Evolutionary conservation across 2,113 vertebrate species (phyloP), one percentile per base, ranked within the genome.

Genomic region (Bombycilla garrulus): DNA sequence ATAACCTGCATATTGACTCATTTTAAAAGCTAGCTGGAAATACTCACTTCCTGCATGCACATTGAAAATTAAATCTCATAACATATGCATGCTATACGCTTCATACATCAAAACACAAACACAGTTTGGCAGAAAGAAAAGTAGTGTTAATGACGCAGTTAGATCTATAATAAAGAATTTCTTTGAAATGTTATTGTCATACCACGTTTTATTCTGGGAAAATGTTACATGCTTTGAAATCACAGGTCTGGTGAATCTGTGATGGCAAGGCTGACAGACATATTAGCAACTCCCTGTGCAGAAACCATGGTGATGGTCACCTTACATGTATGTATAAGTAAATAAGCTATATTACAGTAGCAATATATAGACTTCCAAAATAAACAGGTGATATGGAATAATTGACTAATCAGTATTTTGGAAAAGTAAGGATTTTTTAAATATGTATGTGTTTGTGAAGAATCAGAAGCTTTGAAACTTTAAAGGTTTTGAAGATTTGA

Each of bases 221-320:
- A 93, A 92, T 0, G 1, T 21, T 84, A 36, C 14, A 38, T 25
- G n/a, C 33, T 85, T 77, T 87, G 73, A 78, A 95, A 95, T 88
- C 58, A 70, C 58, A 82, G 50, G 62, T 71, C 78, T 92, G 50
- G 51, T 61, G 83, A 91, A 84, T 91, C 53, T 85, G 45, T 78
- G 64, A 81, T 60, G 79, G 38, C 67, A 53, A 74, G 29, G 72
- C 76, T 95, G 82, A 92, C 85, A 95, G 56, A 58, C 47, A 86
- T 47, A 23, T 15, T 20, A 60, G n/a, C 6, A 8, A 5, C 35
- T 77, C 53, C 44, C 48, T 74, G 14, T 12, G 40, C 65, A 93
- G 93, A 95, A 95, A 96, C 48, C 82, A 67, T 71, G 36, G 53
- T 71, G 65, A 95, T 95, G 93, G 92, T 88, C 85, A 94, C 47